These are phyloP conservation scores for Eupsilia transversa DNA, from an alignment of 2,888 invertebrate species.

Conservation along the genomic window DNA sequence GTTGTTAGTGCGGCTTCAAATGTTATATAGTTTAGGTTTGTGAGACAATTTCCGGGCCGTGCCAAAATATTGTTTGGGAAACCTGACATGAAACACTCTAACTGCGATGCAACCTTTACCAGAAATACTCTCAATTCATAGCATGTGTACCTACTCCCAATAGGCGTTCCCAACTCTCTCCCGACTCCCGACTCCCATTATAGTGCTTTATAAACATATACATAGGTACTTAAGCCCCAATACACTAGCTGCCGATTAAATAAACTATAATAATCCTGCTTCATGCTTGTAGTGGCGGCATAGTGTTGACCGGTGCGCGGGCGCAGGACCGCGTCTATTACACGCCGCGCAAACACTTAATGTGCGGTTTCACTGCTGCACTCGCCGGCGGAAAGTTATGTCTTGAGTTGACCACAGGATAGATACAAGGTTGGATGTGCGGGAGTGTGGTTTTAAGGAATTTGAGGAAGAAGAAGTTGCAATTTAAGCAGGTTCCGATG, in stretches of 20 bases:
- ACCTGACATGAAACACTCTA: background rate
- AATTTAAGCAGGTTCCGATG: background rate
- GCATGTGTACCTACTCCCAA: background rate
- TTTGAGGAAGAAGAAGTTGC: background rate
- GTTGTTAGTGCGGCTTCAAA: background rate
- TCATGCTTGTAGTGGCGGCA: slow-evolving; percentile 7
- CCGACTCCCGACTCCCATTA: no score
- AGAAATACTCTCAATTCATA: background rate
- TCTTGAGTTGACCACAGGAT: slow-evolving; percentile 21
- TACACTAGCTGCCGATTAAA: slow-evolving; percentile 40
- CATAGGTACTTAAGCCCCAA: background rate
- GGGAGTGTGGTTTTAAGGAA: background rate
- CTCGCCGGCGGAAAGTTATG: background rate
- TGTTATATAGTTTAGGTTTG: background rate
- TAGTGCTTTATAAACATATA: no score
- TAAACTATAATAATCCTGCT: slow-evolving; percentile 34
- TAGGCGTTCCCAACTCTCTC: no score
- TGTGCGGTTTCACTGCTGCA: slow-evolving; percentile 51
- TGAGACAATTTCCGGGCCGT: background rate
- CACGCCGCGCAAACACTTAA: slow-evolving; percentile 15
- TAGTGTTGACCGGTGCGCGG: slow-evolving; percentile 41
- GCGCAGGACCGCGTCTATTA: slow-evolving; percentile 27
- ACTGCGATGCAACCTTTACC: background rate
- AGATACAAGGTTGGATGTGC: background rate
- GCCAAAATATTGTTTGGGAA: background rate